A percentile compares a stretch with the other conserved stretches of the same genome.
Evolutionary conservation across 2,888 invertebrate species (phyloP).

Genomic region (Parnassius glacialis): DNA sequence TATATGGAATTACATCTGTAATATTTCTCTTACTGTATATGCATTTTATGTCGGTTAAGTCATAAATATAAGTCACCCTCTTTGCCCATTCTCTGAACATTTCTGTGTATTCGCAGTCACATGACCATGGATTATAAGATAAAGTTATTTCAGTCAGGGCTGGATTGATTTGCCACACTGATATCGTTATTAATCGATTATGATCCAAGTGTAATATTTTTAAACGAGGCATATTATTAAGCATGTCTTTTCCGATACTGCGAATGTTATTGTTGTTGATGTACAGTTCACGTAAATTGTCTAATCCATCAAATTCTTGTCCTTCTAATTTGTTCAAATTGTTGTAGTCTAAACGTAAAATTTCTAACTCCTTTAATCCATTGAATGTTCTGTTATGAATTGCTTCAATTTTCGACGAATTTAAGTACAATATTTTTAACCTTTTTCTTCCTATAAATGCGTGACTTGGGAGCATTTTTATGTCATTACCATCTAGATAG

Average conservation of each 20-base stretch:
- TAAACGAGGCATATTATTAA: constrained; percentile 83
- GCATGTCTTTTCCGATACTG: constrained; percentile 86
- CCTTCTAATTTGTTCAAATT: constrained; percentile 85
- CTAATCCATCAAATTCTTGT: constrained; percentile 90
- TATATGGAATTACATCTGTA: constrained; percentile 80
- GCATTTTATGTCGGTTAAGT: constrained; percentile 84
- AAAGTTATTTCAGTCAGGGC: constrained; percentile 84
- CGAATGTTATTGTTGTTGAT: constrained; percentile 88
- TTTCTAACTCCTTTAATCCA: constrained; percentile 88
- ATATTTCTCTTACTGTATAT: constrained; percentile 81
- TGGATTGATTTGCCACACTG: constrained; percentile 86
- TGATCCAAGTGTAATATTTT: constrained; percentile 85
- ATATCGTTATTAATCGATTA: constrained; percentile 85
- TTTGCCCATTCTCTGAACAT: constrained; percentile 89
- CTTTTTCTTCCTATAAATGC: constrained; percentile 92
- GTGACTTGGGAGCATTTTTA: constrained; percentile 88
- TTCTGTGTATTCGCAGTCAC: constrained; percentile 90
- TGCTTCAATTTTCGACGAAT: constrained; percentile 88
- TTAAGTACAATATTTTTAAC: constrained; percentile 87
- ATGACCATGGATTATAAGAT: constrained; percentile 89
- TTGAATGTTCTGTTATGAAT: constrained; percentile 92
- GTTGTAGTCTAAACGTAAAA: constrained; percentile 88
- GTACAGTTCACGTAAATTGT: constrained; percentile 85
- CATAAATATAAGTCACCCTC: constrained; percentile 83
- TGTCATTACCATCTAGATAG: constrained; percentile 91